These are phyloP conservation scores for Drosophila diplacantha DNA, from an alignment of 2,888 invertebrate species.

Conservation along the genomic window DNA sequence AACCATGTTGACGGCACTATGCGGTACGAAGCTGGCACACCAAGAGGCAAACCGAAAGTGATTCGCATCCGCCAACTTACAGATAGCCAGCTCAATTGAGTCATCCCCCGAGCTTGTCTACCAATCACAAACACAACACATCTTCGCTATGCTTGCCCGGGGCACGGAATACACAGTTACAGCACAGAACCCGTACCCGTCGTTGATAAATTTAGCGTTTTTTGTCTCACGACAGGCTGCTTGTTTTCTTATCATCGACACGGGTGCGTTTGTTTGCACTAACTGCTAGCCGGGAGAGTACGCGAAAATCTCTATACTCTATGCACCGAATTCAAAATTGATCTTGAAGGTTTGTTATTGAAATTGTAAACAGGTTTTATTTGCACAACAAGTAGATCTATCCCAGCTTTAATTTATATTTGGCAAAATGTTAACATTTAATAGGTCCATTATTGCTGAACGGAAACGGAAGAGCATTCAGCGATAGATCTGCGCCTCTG, in stretches of 20 bases:
- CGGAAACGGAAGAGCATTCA: conserved; percentile 13
- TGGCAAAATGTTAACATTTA: background rate
- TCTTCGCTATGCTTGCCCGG: conserved; percentile 1
- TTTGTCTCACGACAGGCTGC: conserved; percentile 21
- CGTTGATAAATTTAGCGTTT: conserved; percentile 25
- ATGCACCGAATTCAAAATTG: background rate
- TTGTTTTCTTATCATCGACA: conserved; percentile 38
- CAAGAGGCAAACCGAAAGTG: conserved; percentile 31
- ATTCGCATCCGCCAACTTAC: conserved; percentile 18
- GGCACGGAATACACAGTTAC: conserved; percentile 11
- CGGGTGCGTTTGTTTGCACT: conserved; percentile 24
- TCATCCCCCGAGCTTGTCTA: conserved; percentile 11
- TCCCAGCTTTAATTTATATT: background rate
- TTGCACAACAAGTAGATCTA: background rate
- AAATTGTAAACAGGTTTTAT: background rate
- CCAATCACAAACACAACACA: conserved; percentile 14
- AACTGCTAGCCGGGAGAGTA: conserved; percentile 4
- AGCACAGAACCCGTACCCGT: conserved; percentile 19
- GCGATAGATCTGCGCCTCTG: background rate
- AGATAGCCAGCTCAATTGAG: conserved; percentile 8
- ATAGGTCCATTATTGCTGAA: background rate
- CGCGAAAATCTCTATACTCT: background rate
- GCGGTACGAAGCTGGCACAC: conserved; percentile 19
- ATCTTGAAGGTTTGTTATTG: conserved; percentile 2
- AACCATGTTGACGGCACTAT: conserved; percentile 33